Evolutionary conservation across 2,113 vertebrate genomes (phyloP), one percentile per base, ranked within the genome.

Genomic region (Colistium nudipinnis): DNA sequence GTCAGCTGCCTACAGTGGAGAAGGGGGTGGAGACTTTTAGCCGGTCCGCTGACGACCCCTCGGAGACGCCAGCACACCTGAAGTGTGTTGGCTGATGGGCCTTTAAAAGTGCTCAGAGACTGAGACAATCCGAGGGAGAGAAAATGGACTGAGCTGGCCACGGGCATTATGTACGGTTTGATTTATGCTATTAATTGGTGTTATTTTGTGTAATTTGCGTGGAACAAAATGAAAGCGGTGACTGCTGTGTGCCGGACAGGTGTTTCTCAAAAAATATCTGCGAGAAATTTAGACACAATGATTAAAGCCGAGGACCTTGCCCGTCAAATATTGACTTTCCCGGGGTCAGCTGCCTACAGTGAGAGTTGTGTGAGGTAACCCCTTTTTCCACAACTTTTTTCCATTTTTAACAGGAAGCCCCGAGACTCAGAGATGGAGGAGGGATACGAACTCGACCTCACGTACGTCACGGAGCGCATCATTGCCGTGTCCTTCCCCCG

Each of bases 391-490:
- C 52, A 30, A 83, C 36, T 70, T 27, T 74, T 51, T 8, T 55
- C 3, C 24, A 30, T 43, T 22, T 68, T 38, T 25, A 24, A 66
- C 80, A 90, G 88, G 39, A 72, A 54, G 27, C 35, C 47, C 33
- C 48, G 28, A 66, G 47, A 44, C 59, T 74, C 72, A 76, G 4
- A 86, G 85, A 98, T 99, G 96, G 97, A 96, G 87, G 95, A 97
- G 74, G 93, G 94, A 78, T 96, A 94, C 10, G 96, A 97, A 78
- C 94, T 99, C 45, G 97, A 99, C 86, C 94, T 99, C 72, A 98
- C 94, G 5, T 99, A 98, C 10, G 92, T 99, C 90, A 99, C 97
- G 0, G 97, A 99, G 31, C 92, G 97, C 19, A 96, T 99, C 88
- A 99, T 99, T 1, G 94, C 96, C 0, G 95, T 98, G 44, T 97